These are phyloP conservation scores for Drosophila incognita DNA, from an alignment of 2,888 invertebrate species.

Conservation along the genomic window DNA sequence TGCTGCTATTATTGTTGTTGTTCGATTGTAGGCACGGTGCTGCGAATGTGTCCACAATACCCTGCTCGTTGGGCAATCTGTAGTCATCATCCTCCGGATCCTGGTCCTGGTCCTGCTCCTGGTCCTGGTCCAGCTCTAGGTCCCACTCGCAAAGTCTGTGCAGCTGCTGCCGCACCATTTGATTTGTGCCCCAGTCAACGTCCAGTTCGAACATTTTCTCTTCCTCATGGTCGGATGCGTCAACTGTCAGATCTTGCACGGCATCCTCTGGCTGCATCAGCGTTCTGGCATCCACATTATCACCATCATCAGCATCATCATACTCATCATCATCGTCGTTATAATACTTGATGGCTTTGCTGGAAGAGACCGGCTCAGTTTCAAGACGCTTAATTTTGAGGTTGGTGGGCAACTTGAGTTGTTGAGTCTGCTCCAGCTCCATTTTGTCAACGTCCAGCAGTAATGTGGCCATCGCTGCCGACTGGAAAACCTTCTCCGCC, in stretches of 20 bases:
- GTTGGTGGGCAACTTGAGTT: constrained; percentile 73
- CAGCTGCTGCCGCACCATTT: constrained; percentile 2
- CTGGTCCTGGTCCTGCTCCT: constrained; percentile 9
- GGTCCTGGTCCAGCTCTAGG: constrained; percentile 21
- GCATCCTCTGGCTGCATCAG: constrained; percentile 18
- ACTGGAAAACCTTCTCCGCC: constrained; percentile 80
- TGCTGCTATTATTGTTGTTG: constrained; percentile 15
- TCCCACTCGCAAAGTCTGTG: constrained; percentile 9
- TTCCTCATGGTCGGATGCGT: constrained; percentile 35
- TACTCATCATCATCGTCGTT: neutral
- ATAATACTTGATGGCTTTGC: constrained; percentile 38
- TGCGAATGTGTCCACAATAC: constrained; percentile 1
- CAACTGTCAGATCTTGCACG: constrained; percentile 27
- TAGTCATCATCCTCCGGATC: constrained; percentile 35
- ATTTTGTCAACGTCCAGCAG: constrained; percentile 44
- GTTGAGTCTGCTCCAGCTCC: constrained; percentile 60
- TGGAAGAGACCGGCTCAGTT: constrained; percentile 26
- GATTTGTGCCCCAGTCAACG: constrained; percentile 43
- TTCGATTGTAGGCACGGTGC: constrained; percentile 17
- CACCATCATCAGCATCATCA: neutral
- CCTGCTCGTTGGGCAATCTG: constrained; percentile 23
- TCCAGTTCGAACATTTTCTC: constrained; percentile 36
- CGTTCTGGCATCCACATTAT: constrained; percentile 11
- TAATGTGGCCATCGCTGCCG: constrained; percentile 48
- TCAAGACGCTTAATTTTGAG: constrained; percentile 71